Conservation (phyloP, 2,113 vertebrate species). For the Perca schrenkii region DNA sequence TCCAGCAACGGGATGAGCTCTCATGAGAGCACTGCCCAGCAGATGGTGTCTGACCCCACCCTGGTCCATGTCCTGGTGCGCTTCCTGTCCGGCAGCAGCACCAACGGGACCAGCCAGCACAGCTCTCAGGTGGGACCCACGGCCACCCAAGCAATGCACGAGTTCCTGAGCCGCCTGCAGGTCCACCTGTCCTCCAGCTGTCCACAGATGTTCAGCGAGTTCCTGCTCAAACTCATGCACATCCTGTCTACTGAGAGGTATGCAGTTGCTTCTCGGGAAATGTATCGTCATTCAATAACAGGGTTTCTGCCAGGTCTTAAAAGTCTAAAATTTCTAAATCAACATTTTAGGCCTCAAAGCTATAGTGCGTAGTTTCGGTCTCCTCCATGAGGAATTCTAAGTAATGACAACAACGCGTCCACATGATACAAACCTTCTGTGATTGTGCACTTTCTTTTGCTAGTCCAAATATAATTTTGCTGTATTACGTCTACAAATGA, state of each 20-base stretch:
- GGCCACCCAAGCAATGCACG: conserved; percentile 99
- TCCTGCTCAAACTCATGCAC: conserved; percentile 96
- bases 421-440: too few species aligned
- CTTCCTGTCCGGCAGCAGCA: conserved; percentile 96
- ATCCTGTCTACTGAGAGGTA: conserved; percentile 98
- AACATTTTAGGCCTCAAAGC: too few species aligned
- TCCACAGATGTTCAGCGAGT: conserved; percentile 99
- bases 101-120: conserved; percentile 96
- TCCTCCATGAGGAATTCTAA: too few species aligned
- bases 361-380: too few species aligned
- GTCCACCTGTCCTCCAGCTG: conserved; percentile 97
- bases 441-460: too few species aligned
- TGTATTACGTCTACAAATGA: too few species aligned
- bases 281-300: neutral
- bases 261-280: neutral
- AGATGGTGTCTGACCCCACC: conserved; percentile 96
- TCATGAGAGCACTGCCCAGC: conserved; percentile 96
- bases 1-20: conserved; percentile 87
- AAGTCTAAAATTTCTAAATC: too few species aligned
- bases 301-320: too few species aligned
- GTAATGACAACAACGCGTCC: too few species aligned
- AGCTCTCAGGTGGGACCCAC: conserved; percentile 99
- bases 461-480: too few species aligned
- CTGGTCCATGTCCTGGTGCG: conserved; percentile 96
- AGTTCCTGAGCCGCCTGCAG: conserved; percentile 96